Conservation (phyloP, 2,113 vertebrate species). For the Hucho hucho region DNA sequence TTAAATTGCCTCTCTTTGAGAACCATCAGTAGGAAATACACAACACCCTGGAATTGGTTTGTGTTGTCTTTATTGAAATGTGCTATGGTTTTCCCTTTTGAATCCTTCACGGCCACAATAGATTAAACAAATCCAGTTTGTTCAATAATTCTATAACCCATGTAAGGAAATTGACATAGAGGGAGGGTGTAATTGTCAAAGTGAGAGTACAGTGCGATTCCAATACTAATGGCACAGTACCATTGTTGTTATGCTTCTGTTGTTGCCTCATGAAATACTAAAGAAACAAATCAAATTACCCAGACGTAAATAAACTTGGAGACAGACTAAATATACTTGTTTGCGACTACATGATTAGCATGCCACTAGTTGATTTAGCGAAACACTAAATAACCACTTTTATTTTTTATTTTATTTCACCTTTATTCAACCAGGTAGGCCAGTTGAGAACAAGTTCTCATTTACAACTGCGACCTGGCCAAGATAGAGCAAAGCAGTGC, state of each 20-base stretch:
- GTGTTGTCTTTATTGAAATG: constrained; percentile 1
- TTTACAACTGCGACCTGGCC: too few species aligned
- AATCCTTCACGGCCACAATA: constrained; percentile 4
- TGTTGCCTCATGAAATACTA: neutral
- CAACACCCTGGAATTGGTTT: constrained; percentile 25
- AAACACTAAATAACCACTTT: neutral
- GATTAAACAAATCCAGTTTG: constrained; percentile 19
- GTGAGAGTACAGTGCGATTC: neutral
- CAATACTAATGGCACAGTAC: neutral
- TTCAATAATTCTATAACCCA: neutral
- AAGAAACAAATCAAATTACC: neutral
- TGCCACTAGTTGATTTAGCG: neutral
- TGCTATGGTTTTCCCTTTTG: neutral
- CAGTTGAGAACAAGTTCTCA: too few species aligned
- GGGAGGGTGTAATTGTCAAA: neutral
- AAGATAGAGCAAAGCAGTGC: too few species aligned
- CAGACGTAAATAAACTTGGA: neutral
- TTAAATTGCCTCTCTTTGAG: constrained; percentile 11
- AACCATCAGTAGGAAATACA: constrained; percentile 3
- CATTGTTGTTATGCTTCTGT: neutral
- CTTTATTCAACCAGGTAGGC: too few species aligned
- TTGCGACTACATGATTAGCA: neutral
- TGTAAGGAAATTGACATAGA: neutral
- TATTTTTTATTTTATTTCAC: too few species aligned
- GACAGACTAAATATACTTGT: neutral